Evolutionary conservation across 2,797 vertebrate species (phyloP).

Genomic region (Chaetophractus vellerosus): DNA sequence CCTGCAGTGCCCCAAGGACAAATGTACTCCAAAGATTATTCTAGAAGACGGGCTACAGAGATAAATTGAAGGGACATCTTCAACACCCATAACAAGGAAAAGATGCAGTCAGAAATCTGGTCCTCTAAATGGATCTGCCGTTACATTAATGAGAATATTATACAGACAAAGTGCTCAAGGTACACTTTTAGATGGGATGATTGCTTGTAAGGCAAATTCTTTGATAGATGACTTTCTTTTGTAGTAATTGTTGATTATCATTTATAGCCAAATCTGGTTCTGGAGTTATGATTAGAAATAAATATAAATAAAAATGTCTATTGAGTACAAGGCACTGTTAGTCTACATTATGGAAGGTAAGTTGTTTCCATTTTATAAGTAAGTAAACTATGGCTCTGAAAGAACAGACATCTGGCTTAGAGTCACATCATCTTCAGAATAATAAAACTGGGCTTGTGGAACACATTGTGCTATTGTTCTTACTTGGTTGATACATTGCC

Average conservation of each 20-base stretch:
- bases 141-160: neutral
- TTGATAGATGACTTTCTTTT: constrained; percentile 31
- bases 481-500: neutral
- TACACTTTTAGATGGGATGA: neutral
- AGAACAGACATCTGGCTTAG: neutral
- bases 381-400: neutral
- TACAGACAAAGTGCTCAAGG: neutral
- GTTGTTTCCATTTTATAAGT: neutral
- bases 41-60: neutral
- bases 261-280: constrained; percentile 2
- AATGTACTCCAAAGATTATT: neutral
- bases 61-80: neutral
- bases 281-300: constrained; percentile 15
- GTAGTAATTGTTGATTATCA: neutral
- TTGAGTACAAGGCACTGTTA: neutral
- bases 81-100: neutral
- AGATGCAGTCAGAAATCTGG: neutral
- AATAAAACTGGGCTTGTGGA: neutral
- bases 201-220: neutral
- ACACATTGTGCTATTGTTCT: neutral
- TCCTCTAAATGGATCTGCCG: neutral
- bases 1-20: neutral
- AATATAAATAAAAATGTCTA: constrained; percentile 43
- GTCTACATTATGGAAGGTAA: neutral
- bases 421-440: constrained; percentile 1